These are phyloP conservation scores for Leucophenga varia DNA, from an alignment of 1,140 invertebrate genomes.

Conservation along the genomic window DNA sequence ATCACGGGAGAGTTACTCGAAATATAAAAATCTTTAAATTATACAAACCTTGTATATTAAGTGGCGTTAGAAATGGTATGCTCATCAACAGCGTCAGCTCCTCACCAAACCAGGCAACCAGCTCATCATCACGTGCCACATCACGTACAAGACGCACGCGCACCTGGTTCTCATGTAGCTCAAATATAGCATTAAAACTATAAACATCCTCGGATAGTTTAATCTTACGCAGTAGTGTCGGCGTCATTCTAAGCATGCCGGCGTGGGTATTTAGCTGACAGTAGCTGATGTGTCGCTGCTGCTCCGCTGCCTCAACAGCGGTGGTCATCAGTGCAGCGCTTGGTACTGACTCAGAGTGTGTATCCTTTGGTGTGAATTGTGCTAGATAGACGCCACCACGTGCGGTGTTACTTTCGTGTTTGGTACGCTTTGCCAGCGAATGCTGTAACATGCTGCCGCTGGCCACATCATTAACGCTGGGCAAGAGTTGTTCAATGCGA, in stretches of 20 bases:
- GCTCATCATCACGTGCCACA: constrained; percentile 58
- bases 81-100: constrained; percentile 69
- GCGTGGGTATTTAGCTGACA: constrained; percentile 28
- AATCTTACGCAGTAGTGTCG: constrained; percentile 45
- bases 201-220: constrained; percentile 65
- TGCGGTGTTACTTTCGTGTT: neutral
- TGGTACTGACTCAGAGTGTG: constrained; percentile 27
- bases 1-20: too few species aligned
- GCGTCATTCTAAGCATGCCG: constrained; percentile 24
- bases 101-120: constrained; percentile 81
- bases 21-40: neutral
- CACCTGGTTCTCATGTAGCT: constrained; percentile 41
- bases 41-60: constrained; percentile 75
- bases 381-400: constrained; percentile 38
- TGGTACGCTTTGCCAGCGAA: constrained; percentile 36
- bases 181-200: constrained; percentile 64
- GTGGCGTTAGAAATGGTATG: constrained; percentile 77
- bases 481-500: constrained; percentile 46
- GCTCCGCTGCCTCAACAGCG: constrained; percentile 10
- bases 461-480: constrained; percentile 19
- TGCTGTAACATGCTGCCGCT: neutral
- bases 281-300: constrained; percentile 15
- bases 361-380: constrained; percentile 46
- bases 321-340: constrained; percentile 26
- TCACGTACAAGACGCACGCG: constrained; percentile 45